A percentile compares a stretch with the other conserved stretches of the same genome.
Evolutionary conservation across 1,140 invertebrate species (phyloP).

Genomic region (Rhagoletis zephyria): DNA sequence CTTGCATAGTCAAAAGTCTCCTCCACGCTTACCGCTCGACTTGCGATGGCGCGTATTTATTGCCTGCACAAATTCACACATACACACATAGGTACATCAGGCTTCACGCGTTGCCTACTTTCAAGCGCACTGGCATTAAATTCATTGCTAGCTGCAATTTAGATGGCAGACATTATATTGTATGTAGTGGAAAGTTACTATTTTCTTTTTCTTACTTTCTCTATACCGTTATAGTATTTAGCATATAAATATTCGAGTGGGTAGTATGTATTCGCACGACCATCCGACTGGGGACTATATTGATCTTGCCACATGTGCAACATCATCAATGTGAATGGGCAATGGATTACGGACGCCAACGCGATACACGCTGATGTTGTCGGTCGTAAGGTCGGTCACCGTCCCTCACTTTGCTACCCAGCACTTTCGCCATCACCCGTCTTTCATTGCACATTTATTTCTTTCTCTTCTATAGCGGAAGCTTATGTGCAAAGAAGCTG

Average conservation of each 20-base stretch:
- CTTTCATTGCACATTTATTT: background rate
- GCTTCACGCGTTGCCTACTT: background rate
- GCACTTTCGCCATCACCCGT: background rate
- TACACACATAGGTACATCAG: background rate
- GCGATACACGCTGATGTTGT: background rate
- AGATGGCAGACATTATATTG: background rate
- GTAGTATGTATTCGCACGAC: background rate
- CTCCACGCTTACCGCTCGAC: background rate
- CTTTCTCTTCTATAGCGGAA: background rate
- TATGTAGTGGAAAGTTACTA: background rate
- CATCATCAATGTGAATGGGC: slow-evolving; percentile 42
- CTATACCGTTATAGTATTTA: background rate
- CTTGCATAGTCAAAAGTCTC: background rate
- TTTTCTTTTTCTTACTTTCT: background rate
- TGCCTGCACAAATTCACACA: background rate
- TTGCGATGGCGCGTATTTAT: background rate
- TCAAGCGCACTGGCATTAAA: background rate
- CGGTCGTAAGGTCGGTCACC: background rate
- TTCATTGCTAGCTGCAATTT: background rate
- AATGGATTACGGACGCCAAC: background rate
- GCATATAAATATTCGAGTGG: background rate
- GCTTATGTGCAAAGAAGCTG: background rate
- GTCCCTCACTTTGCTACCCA: background rate
- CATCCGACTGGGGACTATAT: background rate
- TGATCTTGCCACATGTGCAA: slow-evolving; percentile 37